phyloP scores from a whole-genome alignment of 2,113 vertebrate genomes.

The Halcyon senegalensis region DNA sequence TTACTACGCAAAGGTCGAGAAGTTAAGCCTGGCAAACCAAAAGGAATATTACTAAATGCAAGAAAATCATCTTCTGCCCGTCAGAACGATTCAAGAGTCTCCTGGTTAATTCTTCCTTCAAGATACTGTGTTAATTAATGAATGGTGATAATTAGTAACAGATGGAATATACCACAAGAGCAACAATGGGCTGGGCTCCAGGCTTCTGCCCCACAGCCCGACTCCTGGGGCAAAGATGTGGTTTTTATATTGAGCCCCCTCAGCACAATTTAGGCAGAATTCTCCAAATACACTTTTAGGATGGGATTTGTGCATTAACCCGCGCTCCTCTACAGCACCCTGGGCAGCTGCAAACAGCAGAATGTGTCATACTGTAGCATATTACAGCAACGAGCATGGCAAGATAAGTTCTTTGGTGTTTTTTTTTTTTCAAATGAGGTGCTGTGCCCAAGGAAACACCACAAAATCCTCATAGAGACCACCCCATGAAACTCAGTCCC shows the following conservation, averaged over 20 bases:
- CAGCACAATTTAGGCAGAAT: rapidly evolving
- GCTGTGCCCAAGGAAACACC: not conserved
- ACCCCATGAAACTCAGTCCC: not conserved
- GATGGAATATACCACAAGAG: not conserved
- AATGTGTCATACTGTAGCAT: rapidly evolving
- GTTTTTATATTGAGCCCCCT: not conserved
- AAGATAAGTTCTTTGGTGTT: not conserved
- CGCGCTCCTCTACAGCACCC: not conserved
- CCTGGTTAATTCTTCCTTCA: not conserved
- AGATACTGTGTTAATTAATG: not conserved
- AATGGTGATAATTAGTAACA: not conserved
- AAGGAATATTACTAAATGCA: not conserved
- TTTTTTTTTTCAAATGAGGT: not conserved
- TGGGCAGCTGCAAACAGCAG: not conserved
- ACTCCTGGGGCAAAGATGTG: not conserved
- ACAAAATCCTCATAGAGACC: not conserved
- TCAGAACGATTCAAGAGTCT: not conserved
- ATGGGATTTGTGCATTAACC: not conserved
- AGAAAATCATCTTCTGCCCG: not conserved
- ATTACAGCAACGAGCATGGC: not conserved
- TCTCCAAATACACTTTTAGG: rapidly evolving
- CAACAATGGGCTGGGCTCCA: not conserved
- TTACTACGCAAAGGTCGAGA: not conserved
- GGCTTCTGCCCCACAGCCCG: not conserved
- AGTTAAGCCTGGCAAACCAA: not conserved